Evolutionary conservation across 2,888 invertebrate species (phyloP).

Genomic region (Acanthosepion pharaonis): DNA sequence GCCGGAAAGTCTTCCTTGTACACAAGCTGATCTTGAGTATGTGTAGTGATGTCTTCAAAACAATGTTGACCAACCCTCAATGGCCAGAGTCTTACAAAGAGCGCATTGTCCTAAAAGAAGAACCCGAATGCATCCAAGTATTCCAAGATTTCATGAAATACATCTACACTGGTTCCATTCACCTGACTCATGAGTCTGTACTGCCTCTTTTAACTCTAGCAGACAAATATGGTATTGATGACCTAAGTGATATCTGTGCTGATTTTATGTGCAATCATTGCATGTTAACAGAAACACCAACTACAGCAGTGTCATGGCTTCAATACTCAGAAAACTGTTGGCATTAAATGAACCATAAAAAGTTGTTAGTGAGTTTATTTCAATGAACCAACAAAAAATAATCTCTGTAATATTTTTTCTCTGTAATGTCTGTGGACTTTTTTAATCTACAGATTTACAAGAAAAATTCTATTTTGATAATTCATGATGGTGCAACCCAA

Average conservation of each 20-base stretch:
- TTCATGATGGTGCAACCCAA: too few species aligned
- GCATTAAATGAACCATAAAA: constrained; percentile 80
- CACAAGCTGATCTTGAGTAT: constrained; percentile 93
- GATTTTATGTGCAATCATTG: constrained; percentile 91
- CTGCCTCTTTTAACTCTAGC: constrained; percentile 91
- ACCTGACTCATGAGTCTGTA: constrained; percentile 87
- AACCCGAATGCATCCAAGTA: constrained; percentile 86
- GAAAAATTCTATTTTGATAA: too few species aligned
- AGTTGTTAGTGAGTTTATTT: constrained; percentile 77
- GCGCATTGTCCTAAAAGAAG: constrained; percentile 88
- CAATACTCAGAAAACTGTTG: constrained; percentile 91
- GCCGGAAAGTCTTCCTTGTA: constrained; percentile 86
- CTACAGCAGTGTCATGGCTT: constrained; percentile 90
- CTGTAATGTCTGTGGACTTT: constrained; percentile 87
- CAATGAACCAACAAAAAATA: constrained; percentile 91
- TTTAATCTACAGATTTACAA: too few species aligned
- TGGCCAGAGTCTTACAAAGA: constrained; percentile 93
- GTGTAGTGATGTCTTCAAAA: constrained; percentile 93
- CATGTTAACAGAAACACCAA: constrained; percentile 86
- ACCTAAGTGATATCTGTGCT: constrained; percentile 87
- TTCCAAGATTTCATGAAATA: constrained; percentile 92
- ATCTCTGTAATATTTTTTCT: constrained; percentile 86
- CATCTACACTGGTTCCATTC: constrained; percentile 92
- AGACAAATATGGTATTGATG: constrained; percentile 95
- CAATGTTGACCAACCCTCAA: constrained; percentile 95